phyloP scores from a whole-genome alignment of 2,888 invertebrate species.

The Galerucella calmariensis region DNA sequence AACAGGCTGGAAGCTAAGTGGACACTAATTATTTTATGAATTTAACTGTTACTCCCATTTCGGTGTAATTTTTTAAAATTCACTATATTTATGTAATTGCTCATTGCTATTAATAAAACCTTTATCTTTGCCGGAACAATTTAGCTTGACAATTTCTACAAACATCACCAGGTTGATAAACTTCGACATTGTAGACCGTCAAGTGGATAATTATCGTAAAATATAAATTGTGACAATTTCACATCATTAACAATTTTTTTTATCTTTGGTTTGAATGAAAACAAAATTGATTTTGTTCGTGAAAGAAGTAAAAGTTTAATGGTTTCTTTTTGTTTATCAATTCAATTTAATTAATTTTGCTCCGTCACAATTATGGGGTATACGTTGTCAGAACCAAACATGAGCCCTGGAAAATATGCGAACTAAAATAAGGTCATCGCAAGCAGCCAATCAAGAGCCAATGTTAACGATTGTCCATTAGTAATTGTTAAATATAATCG shows the following conservation, averaged over 20 bases:
- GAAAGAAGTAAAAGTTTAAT: neutral
- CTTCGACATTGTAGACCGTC: neutral
- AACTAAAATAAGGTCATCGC: no score
- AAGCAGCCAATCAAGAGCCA: no score
- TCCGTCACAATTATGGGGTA: no score
- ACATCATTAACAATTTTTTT: neutral
- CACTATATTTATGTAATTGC: neutral
- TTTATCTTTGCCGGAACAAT: slow-evolving; percentile 20
- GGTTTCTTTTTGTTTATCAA: no score
- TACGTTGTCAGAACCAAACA: no score
- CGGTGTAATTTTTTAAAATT: neutral
- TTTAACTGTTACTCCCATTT: neutral
- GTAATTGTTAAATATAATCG: no score
- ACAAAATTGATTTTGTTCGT: neutral
- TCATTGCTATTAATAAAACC: slow-evolving; percentile 12
- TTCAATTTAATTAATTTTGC: no score
- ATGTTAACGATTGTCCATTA: no score
- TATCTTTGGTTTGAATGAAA: neutral
- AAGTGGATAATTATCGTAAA: neutral
- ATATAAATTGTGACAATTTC: neutral
- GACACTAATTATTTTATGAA: neutral
- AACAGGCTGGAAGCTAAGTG: neutral
- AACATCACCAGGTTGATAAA: slow-evolving; percentile 12
- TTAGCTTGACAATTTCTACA: slow-evolving; percentile 17
- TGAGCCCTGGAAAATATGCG: no score